Evolutionary conservation across 2,797 vertebrate genomes (phyloP).

Genomic region (Ambastaia sidthimunki): DNA sequence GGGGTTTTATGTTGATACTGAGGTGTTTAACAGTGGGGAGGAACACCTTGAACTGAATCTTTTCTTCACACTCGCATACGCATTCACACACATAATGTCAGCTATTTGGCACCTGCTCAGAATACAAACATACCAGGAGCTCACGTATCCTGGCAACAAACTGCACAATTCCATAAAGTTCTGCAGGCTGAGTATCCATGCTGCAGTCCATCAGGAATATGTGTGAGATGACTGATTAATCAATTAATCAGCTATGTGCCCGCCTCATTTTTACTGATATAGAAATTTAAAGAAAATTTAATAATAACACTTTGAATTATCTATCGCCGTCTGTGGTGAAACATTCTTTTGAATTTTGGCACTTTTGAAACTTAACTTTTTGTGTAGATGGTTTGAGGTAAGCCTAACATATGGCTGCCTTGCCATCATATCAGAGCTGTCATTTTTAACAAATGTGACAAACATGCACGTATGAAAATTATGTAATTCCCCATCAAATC

Average conservation of each 20-base stretch:
- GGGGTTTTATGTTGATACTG: slow-evolving; percentile 11
- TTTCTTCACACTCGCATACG: slow-evolving; percentile 15
- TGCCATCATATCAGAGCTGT: neutral
- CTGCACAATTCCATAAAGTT: slow-evolving; percentile 55
- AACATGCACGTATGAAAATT: neutral
- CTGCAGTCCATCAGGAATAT: slow-evolving; percentile 48
- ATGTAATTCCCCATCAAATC: too few species aligned
- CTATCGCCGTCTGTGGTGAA: neutral
- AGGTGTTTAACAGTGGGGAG: slow-evolving; percentile 45
- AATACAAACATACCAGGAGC: slow-evolving; percentile 56
- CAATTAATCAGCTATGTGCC: neutral
- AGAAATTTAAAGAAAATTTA: neutral
- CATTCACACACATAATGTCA: slow-evolving; percentile 20
- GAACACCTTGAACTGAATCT: slow-evolving; percentile 28
- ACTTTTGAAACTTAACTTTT: too few species aligned
- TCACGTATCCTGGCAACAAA: slow-evolving; percentile 60
- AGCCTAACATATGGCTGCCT: neutral
- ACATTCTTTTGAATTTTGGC: neutral
- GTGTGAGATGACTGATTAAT: slow-evolving; percentile 17
- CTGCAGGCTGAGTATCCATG: slow-evolving; percentile 40
- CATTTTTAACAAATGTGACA: neutral
- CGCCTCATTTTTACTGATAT: too few species aligned
- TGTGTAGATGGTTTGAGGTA: too few species aligned
- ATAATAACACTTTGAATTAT: neutral
- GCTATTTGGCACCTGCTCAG: slow-evolving; percentile 53